Percentiles rank a stretch among this genome's conserved stretches.
These are phyloP conservation scores for Syrista parreyssii DNA, from an alignment of 2,888 invertebrate genomes.

Conservation along the genomic window DNA sequence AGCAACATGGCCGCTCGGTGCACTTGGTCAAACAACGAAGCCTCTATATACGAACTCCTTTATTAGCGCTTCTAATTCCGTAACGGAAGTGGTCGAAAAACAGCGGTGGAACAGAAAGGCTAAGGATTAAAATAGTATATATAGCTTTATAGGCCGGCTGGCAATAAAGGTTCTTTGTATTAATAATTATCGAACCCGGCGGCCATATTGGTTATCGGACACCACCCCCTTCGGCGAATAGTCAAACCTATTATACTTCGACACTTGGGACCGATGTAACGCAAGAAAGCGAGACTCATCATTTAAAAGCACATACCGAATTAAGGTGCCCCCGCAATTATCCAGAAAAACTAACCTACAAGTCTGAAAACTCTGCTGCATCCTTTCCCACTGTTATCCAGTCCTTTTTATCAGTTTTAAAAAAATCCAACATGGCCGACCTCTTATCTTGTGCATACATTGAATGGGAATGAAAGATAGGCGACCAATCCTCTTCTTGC, in stretches of 20 bases:
- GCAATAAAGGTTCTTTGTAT: conserved; percentile 28
- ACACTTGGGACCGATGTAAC: background rate
- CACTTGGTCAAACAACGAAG: conserved; percentile 50
- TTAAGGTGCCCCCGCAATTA: no score
- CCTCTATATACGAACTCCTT: conserved; percentile 41
- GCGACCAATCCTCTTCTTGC: background rate
- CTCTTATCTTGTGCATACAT: background rate
- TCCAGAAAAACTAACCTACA: background rate
- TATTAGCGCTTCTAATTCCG: conserved; percentile 61
- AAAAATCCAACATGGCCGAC: background rate
- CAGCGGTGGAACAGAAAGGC: conserved; percentile 52
- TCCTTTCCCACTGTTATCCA: background rate
- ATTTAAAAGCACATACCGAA: background rate
- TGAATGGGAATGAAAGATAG: background rate
- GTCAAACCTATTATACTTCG: background rate
- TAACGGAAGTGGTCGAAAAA: conserved; percentile 58
- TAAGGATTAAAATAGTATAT: conserved; percentile 47
- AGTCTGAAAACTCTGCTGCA: background rate
- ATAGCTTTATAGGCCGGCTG: background rate
- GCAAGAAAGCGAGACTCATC: background rate
- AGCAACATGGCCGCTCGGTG: conserved; percentile 11
- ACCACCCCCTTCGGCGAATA: background rate
- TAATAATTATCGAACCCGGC: conserved; percentile 41
- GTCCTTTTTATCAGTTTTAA: background rate
- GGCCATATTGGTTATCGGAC: background rate